Conservation (phyloP, 2,113 vertebrate genomes). For the Peromyscus maniculatus region DNA sequence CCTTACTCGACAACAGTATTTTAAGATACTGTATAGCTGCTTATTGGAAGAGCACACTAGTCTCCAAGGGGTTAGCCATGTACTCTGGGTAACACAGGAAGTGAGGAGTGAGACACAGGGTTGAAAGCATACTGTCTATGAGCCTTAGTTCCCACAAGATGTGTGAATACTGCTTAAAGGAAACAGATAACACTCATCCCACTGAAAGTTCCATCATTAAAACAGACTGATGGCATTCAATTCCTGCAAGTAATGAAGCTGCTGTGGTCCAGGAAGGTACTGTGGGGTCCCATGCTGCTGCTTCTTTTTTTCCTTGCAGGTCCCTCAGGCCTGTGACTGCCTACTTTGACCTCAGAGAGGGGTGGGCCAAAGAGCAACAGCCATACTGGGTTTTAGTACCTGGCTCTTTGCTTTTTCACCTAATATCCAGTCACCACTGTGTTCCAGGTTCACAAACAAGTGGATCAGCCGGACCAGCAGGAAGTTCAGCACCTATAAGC, state of each 20-base stretch:
- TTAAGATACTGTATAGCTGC: background rate
- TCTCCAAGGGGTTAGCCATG: background rate
- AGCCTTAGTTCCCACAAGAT: background rate
- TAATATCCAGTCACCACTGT: no score
- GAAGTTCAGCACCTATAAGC: background rate
- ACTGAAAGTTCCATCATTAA: background rate
- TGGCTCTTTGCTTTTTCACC: background rate
- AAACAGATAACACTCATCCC: background rate
- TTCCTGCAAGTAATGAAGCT: background rate
- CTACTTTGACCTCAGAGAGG: background rate
- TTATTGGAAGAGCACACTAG: background rate
- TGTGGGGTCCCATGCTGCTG: background rate
- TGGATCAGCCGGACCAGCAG: fast-evolving
- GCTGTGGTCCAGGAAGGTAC: background rate
- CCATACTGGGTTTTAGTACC: background rate
- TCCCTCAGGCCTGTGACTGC: background rate
- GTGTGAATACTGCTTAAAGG: background rate
- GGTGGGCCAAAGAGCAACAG: background rate
- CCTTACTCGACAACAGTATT: background rate
- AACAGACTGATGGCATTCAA: background rate
- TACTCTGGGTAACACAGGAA: background rate
- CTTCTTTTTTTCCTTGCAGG: background rate
- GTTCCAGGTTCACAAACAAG: background rate
- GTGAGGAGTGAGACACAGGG: background rate
- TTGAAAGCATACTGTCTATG: background rate